These are phyloP conservation scores for Pinctada fucata DNA, from an alignment of 2,888 invertebrate species.

Conservation along the genomic window DNA sequence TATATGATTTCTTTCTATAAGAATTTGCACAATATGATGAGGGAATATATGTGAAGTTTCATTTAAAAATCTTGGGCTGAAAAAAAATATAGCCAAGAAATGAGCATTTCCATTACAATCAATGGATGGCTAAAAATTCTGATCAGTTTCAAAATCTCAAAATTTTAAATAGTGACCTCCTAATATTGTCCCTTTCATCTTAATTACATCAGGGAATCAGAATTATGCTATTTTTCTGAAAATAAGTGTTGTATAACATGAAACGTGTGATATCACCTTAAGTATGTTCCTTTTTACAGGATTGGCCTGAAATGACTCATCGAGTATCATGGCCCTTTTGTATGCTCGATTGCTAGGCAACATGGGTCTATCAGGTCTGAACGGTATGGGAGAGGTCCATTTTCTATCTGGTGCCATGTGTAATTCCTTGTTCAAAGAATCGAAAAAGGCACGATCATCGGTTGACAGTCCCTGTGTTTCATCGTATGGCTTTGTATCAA, in stretches of 20 bases:
- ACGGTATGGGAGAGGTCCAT: conserved; percentile 38
- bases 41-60: too few species aligned
- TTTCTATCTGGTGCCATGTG: conserved; percentile 23
- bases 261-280: too few species aligned
- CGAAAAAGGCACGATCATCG: conserved; percentile 34
- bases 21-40: too few species aligned
- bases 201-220: conserved; percentile 10
- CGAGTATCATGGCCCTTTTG: conserved; percentile 13
- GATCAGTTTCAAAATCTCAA: too few species aligned
- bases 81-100: too few species aligned
- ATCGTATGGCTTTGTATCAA: conserved; percentile 18
- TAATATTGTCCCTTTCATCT: conserved; percentile 32
- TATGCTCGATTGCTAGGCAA: conserved; percentile 29
- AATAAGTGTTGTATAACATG: too few species aligned
- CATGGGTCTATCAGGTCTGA: conserved; percentile 10
- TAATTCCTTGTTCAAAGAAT: conserved; percentile 22
- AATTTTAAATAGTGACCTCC: too few species aligned
- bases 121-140: too few species aligned
- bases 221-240: too few species aligned
- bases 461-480: conserved; percentile 22
- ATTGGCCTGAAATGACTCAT: conserved; percentile 19
- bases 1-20: too few species aligned
- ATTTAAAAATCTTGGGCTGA: too few species aligned
- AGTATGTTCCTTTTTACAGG: conserved; percentile 9
- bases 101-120: too few species aligned